Base-by-base conservation (phyloP, 92 coral and sea anemone genomes). In the Montipora capitata region DNA sequence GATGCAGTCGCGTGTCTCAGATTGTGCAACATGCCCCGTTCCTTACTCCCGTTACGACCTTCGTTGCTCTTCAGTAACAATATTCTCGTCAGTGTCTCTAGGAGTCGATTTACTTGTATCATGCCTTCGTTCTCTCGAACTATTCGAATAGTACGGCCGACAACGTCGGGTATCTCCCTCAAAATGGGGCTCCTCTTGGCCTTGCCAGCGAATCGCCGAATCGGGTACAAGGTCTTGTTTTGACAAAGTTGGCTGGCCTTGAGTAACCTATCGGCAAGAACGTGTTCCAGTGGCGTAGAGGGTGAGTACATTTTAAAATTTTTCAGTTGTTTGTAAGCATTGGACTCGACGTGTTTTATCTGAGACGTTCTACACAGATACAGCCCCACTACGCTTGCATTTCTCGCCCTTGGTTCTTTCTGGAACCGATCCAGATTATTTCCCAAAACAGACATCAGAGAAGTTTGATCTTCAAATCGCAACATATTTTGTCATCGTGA, bases 21-120 rank as follows among this genome's bases (percentile, higher is more conserved):
- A 5, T 74, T 74, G 44, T 52, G 3, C 44, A 52, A 51, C 79
- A 74, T 74, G 5, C 79, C 79, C 43, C 63, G 12, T 49, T 74
- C 79, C 20, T 74, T 74, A 44, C 15, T 6, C 4, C 79, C 64
- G 79, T 74, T 41, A 16, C 65, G 64, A 12, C 14, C 62, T 2
- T 9, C 78, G 12, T 74, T 15, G 43, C 12, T 16, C 6, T 18
- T 62, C 8, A 74, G 10, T 3, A 3, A 3, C 15, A 49, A 7
- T 7, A 11, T 15, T 8, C 11, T 27, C 42, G 61, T 54, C 40
- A 74, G 38, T 2, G 10, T 42, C 3, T 17, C 78, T 43, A 74
- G 10, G 3, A 74, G 10, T 4, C 7, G 5, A 7, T 59, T 74
- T 41, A 74, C 64, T 16, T 74, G 78, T 17, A 74, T 49, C 63